Evolutionary conservation across 2,113 vertebrate species (phyloP).

Genomic region (Solea senegalensis): DNA sequence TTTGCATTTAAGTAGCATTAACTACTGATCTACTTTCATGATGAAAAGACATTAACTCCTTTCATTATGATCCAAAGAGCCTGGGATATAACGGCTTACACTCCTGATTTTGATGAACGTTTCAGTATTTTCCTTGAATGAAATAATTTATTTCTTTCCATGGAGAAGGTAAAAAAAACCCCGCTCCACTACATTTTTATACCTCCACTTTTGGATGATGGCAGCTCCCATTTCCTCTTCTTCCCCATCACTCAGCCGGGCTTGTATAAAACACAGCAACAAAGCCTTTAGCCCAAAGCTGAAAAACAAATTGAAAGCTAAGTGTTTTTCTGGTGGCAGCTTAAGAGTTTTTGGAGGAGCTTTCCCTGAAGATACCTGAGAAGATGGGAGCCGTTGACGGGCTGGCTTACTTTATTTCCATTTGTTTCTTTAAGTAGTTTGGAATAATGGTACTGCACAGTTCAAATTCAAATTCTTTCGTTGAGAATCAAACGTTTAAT

Average conservation of each 20-base stretch:
- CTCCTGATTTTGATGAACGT: neutral
- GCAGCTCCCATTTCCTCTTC: constrained; percentile 10
- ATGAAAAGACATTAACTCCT: neutral
- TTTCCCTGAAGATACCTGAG: constrained; percentile 20
- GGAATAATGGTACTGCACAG: neutral
- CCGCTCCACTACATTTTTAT: neutral
- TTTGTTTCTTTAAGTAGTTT: constrained; percentile 17
- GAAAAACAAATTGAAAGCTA: constrained; percentile 29
- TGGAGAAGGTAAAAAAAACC: constrained; percentile 12
- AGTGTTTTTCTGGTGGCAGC: constrained; percentile 41
- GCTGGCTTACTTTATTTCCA: constrained; percentile 29
- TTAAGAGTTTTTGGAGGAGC: constrained; percentile 17
- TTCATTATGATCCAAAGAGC: constrained; percentile 7
- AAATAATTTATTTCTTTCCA: constrained; percentile 27
- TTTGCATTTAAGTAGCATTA: neutral
- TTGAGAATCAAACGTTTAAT: neutral
- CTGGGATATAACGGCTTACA: neutral
- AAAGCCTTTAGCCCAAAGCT: constrained; percentile 46
- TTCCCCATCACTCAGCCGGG: constrained; percentile 17
- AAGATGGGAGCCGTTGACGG: constrained; percentile 5
- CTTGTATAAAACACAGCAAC: constrained; percentile 48
- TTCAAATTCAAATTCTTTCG: neutral
- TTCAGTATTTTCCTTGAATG: neutral
- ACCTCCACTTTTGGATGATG: constrained; percentile 15
- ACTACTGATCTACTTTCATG: neutral